Evolutionary conservation across 2,888 invertebrate species (phyloP).

Genomic region (Lingula anatina): DNA sequence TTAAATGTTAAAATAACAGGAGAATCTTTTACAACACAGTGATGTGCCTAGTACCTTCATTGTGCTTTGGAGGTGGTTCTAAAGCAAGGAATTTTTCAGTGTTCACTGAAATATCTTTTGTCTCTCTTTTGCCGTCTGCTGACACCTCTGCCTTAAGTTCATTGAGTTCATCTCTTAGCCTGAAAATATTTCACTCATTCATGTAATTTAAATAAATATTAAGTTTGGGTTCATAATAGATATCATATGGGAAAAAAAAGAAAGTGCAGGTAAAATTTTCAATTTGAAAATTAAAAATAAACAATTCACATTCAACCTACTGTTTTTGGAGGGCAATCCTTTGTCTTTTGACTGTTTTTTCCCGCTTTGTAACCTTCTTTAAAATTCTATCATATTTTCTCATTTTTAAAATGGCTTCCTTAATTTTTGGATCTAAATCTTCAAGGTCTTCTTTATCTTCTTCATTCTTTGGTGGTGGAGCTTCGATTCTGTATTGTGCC

Average conservation of each 20-base stretch:
- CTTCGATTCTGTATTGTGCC: slow-evolving; percentile 19
- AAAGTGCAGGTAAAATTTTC: no score
- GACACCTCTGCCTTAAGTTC: slow-evolving; percentile 21
- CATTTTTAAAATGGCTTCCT: slow-evolving; percentile 45
- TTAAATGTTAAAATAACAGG: no score
- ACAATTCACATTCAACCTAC: slow-evolving; percentile 12
- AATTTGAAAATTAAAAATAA: slow-evolving; percentile 1
- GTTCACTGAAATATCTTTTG: slow-evolving; percentile 36
- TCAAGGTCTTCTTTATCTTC: slow-evolving; percentile 26
- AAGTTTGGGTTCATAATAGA: no score
- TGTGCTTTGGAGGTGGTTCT: slow-evolving; percentile 40
- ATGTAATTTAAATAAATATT: neutral
- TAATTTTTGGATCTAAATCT: slow-evolving; percentile 39
- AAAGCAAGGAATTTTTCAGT: slow-evolving; percentile 43
- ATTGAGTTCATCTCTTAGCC: slow-evolving; percentile 32
- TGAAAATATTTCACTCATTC: slow-evolving; percentile 12
- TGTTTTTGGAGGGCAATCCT: slow-evolving; percentile 39
- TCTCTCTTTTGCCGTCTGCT: slow-evolving; percentile 19
- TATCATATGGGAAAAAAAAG: no score
- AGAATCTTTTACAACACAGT: no score
- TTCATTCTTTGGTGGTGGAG: slow-evolving; percentile 3
- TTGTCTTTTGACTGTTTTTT: slow-evolving; percentile 44
- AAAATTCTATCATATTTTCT: slow-evolving; percentile 45
- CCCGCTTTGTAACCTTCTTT: slow-evolving; percentile 33
- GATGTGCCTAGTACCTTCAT: slow-evolving; percentile 44